These are phyloP conservation scores for Agrochola lychnidis DNA, from an alignment of 2,888 invertebrate genomes.

Conservation along the genomic window DNA sequence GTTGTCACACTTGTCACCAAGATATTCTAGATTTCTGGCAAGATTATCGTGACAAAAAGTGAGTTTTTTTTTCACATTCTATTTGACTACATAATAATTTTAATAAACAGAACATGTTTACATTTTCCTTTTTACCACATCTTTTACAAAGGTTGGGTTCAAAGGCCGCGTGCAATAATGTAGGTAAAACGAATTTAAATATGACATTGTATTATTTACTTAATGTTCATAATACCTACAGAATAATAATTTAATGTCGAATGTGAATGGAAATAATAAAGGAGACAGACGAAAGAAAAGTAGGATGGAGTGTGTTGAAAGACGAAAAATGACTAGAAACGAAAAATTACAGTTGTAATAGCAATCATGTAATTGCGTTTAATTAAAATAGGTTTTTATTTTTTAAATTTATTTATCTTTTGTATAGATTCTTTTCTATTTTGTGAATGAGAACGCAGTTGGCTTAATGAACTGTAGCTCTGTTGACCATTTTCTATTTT, in stretches of 20 bases:
- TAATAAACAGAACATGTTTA: constrained; percentile 1
- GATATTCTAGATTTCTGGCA: neutral
- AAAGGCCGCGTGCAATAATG: constrained; percentile 2
- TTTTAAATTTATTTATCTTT: too few species aligned
- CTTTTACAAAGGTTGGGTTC: constrained; percentile 11
- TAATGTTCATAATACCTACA: neutral
- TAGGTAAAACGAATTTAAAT: neutral
- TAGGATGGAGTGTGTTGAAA: too few species aligned
- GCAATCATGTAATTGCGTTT: too few species aligned
- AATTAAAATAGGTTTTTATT: too few species aligned
- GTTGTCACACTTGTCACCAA: too few species aligned
- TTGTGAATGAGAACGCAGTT: too few species aligned
- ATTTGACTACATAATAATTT: neutral
- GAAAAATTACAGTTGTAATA: too few species aligned
- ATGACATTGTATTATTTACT: constrained; percentile 24
- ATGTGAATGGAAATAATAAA: too few species aligned
- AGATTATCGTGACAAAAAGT: neutral
- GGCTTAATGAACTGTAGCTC: too few species aligned
- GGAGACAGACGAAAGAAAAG: too few species aligned
- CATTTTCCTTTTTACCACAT: neutral
- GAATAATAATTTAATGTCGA: neutral
- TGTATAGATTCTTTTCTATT: too few species aligned
- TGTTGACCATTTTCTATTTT: too few species aligned
- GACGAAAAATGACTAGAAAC: neutral
- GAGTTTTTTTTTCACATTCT: constrained; percentile 1